A percentile compares a stretch with the other conserved stretches of the same genome.
These are phyloP conservation scores for Cephonodes hylas DNA, from an alignment of 2,888 invertebrate genomes.

Conservation along the genomic window DNA sequence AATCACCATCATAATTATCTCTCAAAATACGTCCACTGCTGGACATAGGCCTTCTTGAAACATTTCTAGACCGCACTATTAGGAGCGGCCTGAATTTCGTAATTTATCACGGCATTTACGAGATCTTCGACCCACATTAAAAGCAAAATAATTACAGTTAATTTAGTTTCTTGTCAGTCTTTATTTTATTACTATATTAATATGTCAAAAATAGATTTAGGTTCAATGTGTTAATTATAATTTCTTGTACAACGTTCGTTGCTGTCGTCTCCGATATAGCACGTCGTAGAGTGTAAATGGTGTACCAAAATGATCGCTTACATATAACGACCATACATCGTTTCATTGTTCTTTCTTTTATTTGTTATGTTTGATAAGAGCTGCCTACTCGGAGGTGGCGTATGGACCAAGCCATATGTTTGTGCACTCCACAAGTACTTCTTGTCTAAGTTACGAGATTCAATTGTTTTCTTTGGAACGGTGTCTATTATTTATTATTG, in stretches of 20 bases:
- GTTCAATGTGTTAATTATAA: too few species aligned
- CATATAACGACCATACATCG: conserved; percentile 57
- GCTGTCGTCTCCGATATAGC: not conserved
- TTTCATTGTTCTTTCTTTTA: conserved; percentile 74
- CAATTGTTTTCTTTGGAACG: conserved; percentile 57
- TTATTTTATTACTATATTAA: too few species aligned
- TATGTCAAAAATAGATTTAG: too few species aligned
- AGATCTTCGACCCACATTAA: too few species aligned
- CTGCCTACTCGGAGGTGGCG: conserved; percentile 52
- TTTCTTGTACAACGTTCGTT: too few species aligned
- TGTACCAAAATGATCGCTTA: conserved; percentile 44
- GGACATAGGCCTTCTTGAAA: too few species aligned
- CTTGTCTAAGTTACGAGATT: conserved; percentile 62
- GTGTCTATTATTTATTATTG: conserved; percentile 47
- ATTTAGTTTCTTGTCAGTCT: too few species aligned
- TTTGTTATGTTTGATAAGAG: conserved; percentile 77
- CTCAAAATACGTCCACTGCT: too few species aligned
- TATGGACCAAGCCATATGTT: conserved; percentile 18
- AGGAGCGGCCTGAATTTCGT: too few species aligned
- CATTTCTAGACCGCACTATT: too few species aligned
- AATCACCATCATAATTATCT: not conserved
- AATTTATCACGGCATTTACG: too few species aligned
- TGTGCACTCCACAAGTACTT: conserved; percentile 36
- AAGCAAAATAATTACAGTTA: too few species aligned
- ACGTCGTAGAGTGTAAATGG: conserved; percentile 48